Evolutionary conservation across 2,797 vertebrate genomes (phyloP), one percentile per base, ranked within the genome.

Genomic region (Danio albolineatus): DNA sequence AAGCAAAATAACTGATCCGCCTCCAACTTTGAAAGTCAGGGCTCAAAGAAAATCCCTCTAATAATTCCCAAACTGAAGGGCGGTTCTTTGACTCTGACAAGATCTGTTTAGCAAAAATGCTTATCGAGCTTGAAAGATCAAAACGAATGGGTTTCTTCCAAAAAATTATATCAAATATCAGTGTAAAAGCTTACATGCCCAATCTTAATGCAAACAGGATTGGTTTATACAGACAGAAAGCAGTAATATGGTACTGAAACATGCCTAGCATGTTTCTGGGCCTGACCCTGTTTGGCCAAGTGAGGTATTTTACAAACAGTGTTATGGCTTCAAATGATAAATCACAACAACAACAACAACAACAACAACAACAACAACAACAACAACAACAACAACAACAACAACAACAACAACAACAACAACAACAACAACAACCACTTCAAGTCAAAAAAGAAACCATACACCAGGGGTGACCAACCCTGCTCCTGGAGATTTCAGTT

Each of bases 251-350:
- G 41, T 7, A 13, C 43, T 17, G 38, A 59, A 49, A 14, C 19
- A 21, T 10, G 69, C 43, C 8, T 41, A 17, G 41, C 17, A n/a
- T n/a, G 8, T 10, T 12, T n/a, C 17, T 46, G 39, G 49, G 36
- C 21, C 51, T 6, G 19, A 64, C 57, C 41, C 7, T 5, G 21
- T 39, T 66, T 89, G 84, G 83, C 80, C 2, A 67, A 85, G 87
- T 91, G 60, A 41, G 82, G 87, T 86, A 89, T 60, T 28, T 48
- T 43, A 48, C 14, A 46, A 14, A 46, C 54, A 59, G 19, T 73
- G 21, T 48, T 59, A 17, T 61, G 10, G 44, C 57, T 49, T 7
- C n/a, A 43, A 39, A 74, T 39, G 6, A 74, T 6, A 4, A 16
- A 5, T 41, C 60, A 41, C 10, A 9, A 14, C 9, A 41, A 61